These are phyloP conservation scores for Penaeus vannamei DNA, from an alignment of 1,140 invertebrate genomes.

Conservation along the genomic window DNA sequence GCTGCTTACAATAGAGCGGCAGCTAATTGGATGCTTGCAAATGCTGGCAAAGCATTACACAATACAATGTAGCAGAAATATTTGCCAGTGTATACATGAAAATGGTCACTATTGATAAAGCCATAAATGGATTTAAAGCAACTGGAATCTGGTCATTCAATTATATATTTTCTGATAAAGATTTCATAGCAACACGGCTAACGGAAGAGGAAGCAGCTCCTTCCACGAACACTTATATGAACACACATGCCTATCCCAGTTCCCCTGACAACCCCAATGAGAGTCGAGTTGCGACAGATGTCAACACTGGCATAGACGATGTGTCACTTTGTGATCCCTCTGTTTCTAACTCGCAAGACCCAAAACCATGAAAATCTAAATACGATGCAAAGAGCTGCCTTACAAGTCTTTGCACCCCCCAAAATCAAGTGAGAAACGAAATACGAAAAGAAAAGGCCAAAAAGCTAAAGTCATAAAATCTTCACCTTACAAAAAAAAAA, in stretches of 20 bases:
- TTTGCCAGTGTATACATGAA: constrained; percentile 70
- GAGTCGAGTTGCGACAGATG: no score
- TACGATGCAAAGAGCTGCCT: no score
- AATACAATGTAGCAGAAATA: constrained; percentile 68
- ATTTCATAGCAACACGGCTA: constrained; percentile 50
- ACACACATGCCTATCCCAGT: neutral
- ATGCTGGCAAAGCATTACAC: constrained; percentile 63
- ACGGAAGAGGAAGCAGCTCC: constrained; percentile 1
- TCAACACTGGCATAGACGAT: no score
- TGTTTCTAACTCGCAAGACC: no score
- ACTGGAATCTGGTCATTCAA: constrained; percentile 71
- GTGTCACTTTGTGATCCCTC: no score
- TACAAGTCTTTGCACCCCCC: no score
- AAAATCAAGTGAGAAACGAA: no score
- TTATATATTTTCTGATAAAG: constrained; percentile 70
- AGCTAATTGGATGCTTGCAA: constrained; percentile 42
- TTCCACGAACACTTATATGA: neutral
- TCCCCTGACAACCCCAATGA: neutral
- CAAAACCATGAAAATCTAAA: no score
- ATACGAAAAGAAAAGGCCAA: no score
- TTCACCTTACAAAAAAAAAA: no score
- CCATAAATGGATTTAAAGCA: constrained; percentile 70
- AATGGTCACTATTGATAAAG: constrained; percentile 70
- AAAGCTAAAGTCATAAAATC: no score
- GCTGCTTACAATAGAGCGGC: constrained; percentile 69